Conservation (phyloP, 2,888 invertebrate species). For the Ophonus ardosiacus region DNA sequence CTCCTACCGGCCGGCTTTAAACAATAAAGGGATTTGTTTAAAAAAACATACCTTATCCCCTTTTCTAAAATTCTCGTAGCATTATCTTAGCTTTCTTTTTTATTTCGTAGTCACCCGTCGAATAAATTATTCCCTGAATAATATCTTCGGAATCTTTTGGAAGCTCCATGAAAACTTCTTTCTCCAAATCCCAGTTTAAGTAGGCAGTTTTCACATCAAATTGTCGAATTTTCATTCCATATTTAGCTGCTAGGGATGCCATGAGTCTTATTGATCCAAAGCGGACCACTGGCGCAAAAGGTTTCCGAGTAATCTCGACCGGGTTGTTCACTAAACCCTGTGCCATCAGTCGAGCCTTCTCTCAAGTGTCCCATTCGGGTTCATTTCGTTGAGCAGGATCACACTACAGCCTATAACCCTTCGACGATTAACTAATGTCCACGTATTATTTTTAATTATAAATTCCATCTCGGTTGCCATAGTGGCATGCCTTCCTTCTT, state of each 20-base stretch:
- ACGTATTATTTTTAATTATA: slow-evolving; percentile 67
- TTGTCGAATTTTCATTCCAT: slow-evolving; percentile 66
- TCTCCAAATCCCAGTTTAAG: slow-evolving; percentile 26
- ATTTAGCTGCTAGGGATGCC: slow-evolving; percentile 65
- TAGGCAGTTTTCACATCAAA: slow-evolving; percentile 63
- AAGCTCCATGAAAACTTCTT: slow-evolving; percentile 37
- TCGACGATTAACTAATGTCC: slow-evolving; percentile 66
- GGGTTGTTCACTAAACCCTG: slow-evolving; percentile 64
- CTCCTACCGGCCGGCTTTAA: slow-evolving; percentile 64
- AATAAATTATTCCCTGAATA: slow-evolving; percentile 41
- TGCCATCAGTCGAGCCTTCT: slow-evolving; percentile 64
- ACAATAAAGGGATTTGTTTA: slow-evolving; percentile 64
- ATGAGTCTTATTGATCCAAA: slow-evolving; percentile 66
- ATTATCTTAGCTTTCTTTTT: background rate
- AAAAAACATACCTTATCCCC: slow-evolving; percentile 24
- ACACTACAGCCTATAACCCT: slow-evolving; percentile 62
- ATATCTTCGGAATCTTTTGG: slow-evolving; percentile 56
- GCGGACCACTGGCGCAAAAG: slow-evolving; percentile 65
- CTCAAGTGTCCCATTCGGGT: slow-evolving; percentile 61
- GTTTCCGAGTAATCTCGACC: slow-evolving; percentile 62
- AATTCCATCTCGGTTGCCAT: slow-evolving; percentile 66
- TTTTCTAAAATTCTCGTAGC: background rate
- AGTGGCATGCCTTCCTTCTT: slow-evolving; percentile 65
- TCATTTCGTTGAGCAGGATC: slow-evolving; percentile 63
- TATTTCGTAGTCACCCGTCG: background rate